These are phyloP conservation scores for Anguilla rostrata DNA, from an alignment of 2,113 vertebrate genomes.

Conservation along the genomic window DNA sequence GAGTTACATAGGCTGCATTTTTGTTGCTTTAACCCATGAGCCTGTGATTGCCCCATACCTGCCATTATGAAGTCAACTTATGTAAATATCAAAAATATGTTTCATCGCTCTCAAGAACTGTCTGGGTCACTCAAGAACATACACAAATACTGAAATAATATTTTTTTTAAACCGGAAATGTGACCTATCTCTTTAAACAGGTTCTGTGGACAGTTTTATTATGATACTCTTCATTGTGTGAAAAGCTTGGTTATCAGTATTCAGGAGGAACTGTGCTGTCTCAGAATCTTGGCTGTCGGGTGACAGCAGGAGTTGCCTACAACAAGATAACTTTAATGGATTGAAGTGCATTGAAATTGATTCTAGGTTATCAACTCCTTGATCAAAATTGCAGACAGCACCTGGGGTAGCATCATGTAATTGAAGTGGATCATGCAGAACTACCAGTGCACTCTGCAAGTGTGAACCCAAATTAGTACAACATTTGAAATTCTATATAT, in stretches of 20 bases:
- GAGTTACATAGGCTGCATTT: background rate
- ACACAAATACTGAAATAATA: too few species aligned
- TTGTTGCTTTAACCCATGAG: too few species aligned
- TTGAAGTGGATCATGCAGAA: background rate
- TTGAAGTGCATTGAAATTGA: background rate
- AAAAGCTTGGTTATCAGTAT: background rate
- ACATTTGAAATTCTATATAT: too few species aligned
- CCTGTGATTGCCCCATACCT: too few species aligned
- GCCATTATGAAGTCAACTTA: too few species aligned
- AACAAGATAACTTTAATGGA: background rate
- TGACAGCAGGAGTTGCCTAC: background rate
- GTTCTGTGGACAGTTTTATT: background rate
- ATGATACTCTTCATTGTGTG: background rate
- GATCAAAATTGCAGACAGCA: slow-evolving; percentile 4
- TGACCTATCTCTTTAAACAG: too few species aligned
- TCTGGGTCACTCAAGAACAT: too few species aligned
- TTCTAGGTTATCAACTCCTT: background rate
- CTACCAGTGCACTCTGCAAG: background rate
- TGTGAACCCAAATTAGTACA: too few species aligned
- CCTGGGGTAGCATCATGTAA: background rate
- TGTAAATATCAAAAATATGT: too few species aligned
- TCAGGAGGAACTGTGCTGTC: background rate
- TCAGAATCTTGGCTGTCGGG: background rate
- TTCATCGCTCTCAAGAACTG: too few species aligned
- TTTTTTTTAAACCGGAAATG: too few species aligned